Evolutionary conservation across 2,888 invertebrate genomes (phyloP).

Genomic region (Iselma pallidipennis): DNA sequence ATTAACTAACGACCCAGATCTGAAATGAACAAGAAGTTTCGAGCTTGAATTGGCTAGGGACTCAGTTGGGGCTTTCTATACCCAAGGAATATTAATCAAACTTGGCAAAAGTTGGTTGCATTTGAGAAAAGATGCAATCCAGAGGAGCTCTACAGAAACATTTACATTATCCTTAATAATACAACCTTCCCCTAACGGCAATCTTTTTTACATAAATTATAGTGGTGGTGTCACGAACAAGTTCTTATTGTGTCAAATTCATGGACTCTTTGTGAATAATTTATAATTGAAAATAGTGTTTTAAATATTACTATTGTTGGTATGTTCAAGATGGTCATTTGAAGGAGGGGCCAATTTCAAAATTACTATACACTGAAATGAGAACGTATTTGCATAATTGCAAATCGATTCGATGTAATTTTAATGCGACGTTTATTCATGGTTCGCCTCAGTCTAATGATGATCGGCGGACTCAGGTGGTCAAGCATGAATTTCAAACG

Average conservation of each 20-base stretch:
- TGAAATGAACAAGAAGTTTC: constrained; percentile 32
- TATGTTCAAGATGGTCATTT: background rate
- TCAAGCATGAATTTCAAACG: background rate
- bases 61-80: constrained; percentile 8
- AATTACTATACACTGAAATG: background rate
- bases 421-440: background rate
- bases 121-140: background rate
- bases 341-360: background rate
- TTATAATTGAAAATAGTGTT: too few species aligned
- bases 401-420: background rate
- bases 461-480: background rate
- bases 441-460: background rate
- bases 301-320: background rate
- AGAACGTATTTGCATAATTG: background rate
- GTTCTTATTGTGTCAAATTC: too few species aligned
- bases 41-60: constrained; percentile 27
- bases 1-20: constrained; percentile 32
- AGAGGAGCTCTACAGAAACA: background rate
- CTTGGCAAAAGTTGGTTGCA: constrained; percentile 4
- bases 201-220: background rate
- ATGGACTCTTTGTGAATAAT: too few species aligned
- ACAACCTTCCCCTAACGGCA: background rate
- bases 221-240: background rate
- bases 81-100: constrained; percentile 27
- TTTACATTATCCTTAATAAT: too few species aligned